Base-by-base conservation (phyloP, 2,888 invertebrate genomes). In the Monochamus alternatus region DNA sequence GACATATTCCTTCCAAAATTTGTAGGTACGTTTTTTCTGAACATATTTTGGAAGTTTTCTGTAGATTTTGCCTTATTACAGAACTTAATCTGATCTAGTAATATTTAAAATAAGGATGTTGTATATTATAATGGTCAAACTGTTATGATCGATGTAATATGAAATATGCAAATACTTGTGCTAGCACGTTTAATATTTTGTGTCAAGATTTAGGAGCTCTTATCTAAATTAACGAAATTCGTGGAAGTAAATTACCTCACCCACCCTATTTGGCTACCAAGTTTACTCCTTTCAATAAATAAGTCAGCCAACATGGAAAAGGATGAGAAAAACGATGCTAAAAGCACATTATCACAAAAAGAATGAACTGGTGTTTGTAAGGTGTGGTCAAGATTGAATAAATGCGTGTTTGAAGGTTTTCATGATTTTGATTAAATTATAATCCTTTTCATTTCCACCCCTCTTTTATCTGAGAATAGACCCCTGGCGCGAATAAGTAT, bases 351-450 rank as follows among this genome's bases (percentile, higher is more conserved):
- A 70, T 59, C 73, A 52, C 58, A 63, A 76, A 81, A 82, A 80
- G 79, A 80, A 83, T 81, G 78, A 78, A 78, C 75, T 77, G 70
- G 81, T 81, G 82, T 81, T 81, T 75, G 70, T 77, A 79, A 84
- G 86, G 87, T 83, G 86, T 81, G 86, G 87, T 81, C 83, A 81
- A 82, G 86, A 87, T 87, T 87, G 87, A 87, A 86, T 86, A 87
- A 87, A 88, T 87, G 89, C 88, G 88, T 88, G 88, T 84, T 85
- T 78, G 83, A 85, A 85, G 87, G 84, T 84, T 87, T 86, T 86
- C 84, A 84, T 81, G 82, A 85, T 87, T 86, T 84, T 86, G 86
- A 87, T 88, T 88, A 87, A 88, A 88, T 88, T 88, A 88, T 87
- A 87, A 87, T 86, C 85, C 86, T 85, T 87, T 85, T 86, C 84